Evolutionary conservation across 1,140 invertebrate genomes (phyloP), one percentile per base, ranked within the genome.

Genomic region (Anadara kagoshimensis): DNA sequence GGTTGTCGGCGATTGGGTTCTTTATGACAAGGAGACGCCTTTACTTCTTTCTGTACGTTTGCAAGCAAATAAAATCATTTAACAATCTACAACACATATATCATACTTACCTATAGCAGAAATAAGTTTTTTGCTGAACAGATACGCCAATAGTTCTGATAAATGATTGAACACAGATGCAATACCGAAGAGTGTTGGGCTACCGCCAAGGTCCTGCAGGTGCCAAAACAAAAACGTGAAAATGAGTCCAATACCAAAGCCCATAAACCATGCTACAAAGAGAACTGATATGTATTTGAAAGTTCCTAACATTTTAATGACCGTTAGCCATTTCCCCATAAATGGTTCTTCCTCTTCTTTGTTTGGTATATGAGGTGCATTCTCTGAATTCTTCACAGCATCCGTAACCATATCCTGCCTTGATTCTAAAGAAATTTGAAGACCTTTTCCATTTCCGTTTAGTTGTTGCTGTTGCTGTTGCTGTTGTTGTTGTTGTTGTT

Each of bases 211-310:
- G 86, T 99, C 98, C 91, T 86, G 96, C 45, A 99, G 91, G 91
- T 99, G 98, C 98, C 98, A 99, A 90, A 99, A 99, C 26, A 99
- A 93, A 90, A 99, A 99, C 1, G 98, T 98, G 89, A 99, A 99
- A 71, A 99, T 98, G 75, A 99, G 91, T 0, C 98, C 98, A 81
- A 99, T 98, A n/a, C 98, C 98, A 85, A 99, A 97, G 58, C 98
- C 98, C 97, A 99, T 98, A 89, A 97, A 98, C 96, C 97, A 99
- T 22, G 97, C 95, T 0, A 99, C 95, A 83, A 98, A 96, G 11
- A 99, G 92, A 86, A 99, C 98, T 0, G 97, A 84, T 10, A 86
- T 79, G 67, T 86, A 86, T 61, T 82, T 79, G 62, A 59, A 59
- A 11, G 80, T 82, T 12, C 78, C 81, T 47, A 89, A 69, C 72